These are phyloP conservation scores for Smutsia temminckii DNA, from an alignment of 2,797 vertebrate genomes.

Conservation along the genomic window DNA sequence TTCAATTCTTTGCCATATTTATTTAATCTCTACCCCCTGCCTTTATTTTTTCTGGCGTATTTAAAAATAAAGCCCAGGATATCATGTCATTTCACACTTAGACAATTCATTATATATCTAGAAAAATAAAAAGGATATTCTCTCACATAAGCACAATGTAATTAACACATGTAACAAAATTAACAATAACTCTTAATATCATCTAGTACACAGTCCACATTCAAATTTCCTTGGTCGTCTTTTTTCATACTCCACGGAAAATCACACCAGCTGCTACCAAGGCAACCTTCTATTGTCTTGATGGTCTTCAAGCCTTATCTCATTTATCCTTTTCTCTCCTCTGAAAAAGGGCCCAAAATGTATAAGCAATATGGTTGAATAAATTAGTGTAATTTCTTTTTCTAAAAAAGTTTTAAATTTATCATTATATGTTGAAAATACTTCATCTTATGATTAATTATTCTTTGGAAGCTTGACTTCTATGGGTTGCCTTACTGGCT, in stretches of 20 bases:
- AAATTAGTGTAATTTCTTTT: background rate
- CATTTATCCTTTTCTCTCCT: background rate
- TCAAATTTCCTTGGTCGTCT: constrained; percentile 3
- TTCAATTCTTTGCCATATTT: background rate
- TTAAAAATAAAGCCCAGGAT: constrained; percentile 15
- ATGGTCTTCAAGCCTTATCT: background rate
- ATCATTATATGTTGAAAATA: background rate
- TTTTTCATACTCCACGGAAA: background rate
- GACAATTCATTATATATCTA: background rate
- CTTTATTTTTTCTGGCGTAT: background rate
- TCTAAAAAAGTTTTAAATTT: background rate
- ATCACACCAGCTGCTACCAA: background rate
- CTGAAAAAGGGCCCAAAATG: constrained; percentile 14
- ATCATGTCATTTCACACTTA: background rate
- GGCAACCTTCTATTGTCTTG: background rate
- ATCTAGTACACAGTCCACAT: background rate
- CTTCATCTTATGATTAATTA: constrained; percentile 23
- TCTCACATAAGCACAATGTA: background rate
- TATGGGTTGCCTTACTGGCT: background rate
- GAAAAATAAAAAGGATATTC: constrained; percentile 29
- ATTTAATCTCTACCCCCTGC: background rate
- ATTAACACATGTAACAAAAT: background rate
- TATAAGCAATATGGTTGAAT: background rate
- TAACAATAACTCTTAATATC: background rate
- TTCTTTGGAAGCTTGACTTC: constrained; percentile 15